Base-by-base conservation (phyloP, 2,888 invertebrate genomes). In the Arenicola marina region DNA sequence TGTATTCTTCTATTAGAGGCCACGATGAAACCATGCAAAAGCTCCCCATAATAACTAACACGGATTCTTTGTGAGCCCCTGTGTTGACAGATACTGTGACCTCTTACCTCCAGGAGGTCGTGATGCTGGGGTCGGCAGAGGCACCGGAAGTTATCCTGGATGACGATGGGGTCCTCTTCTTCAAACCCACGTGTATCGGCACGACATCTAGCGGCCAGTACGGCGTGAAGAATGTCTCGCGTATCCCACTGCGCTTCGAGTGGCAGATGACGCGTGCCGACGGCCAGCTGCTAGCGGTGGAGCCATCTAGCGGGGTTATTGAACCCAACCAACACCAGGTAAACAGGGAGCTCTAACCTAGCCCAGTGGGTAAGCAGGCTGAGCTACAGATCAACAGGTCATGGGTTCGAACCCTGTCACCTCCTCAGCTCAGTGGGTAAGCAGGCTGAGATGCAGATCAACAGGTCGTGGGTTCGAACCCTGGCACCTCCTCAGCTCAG, bases 161-260 rank as follows among this genome's bases (percentile, higher is more conserved):
- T 24, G 75, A 76, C 18, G 71, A 78, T 26, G 81, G 78, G 34
- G 73, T 70, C 56, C 68, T 83, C 70, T 82, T 71, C 73, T 80
- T 83, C 70, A 79, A 79, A 56, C 81, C 80, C 3, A 83, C 83
- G 2, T 82, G 81, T 68, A 66, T 78, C 0, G 80, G 81, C 26
- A 79, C 80, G 2, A 66, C 72, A 2, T 76, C 79, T 0, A 62
- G 62, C 21, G 72, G 76, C n/a, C 61, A 71, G 15, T 82, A 81
- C 69, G 71, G 68, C 53, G 77, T 82, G 61, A 78, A 75, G 62
- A 82, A 82, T 62, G 67, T 77, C 34, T 79, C 80, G 2, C 73
- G 81, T 29, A 78, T 79, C 33, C 79, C 81, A 18, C 75, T 82
- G n/a, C 32, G 34, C 44, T 81, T 75, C 71, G 76, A 79, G 62